phyloP scores from a whole-genome alignment of 2,113 vertebrate genomes.

The Cromileptes altivelis region DNA sequence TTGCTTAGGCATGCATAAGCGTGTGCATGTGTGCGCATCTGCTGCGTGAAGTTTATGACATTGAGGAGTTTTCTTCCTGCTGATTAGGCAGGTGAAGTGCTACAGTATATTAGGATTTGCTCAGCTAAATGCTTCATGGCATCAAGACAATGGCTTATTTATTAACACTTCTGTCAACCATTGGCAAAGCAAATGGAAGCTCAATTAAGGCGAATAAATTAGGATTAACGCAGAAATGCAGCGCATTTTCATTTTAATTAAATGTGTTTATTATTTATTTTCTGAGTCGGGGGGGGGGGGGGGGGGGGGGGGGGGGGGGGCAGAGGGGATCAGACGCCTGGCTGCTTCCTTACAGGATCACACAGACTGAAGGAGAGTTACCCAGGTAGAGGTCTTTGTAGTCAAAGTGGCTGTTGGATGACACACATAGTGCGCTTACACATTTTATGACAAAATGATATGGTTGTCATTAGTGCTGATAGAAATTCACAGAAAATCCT shows the following conservation, averaged over 20 bases:
- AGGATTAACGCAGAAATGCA: slow-evolving; percentile 83
- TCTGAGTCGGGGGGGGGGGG: slow-evolving; percentile 26
- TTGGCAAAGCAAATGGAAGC: slow-evolving; percentile 78
- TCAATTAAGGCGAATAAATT: slow-evolving; percentile 85
- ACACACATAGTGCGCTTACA: slow-evolving; percentile 26
- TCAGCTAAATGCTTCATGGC: slow-evolving; percentile 79
- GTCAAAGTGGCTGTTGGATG: slow-evolving; percentile 13
- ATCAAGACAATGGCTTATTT: slow-evolving; percentile 81
- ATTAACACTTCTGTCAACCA: slow-evolving; percentile 78
- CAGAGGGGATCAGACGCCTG: slow-evolving; percentile 42
- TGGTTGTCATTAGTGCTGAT: slow-evolving; percentile 62
- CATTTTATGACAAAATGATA: slow-evolving; percentile 54
- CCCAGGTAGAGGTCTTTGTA: slow-evolving; percentile 26
- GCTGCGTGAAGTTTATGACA: slow-evolving; percentile 56
- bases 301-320: not conserved
- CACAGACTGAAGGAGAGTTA: slow-evolving; percentile 27
- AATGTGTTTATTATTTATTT: slow-evolving; percentile 87
- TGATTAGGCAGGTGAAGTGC: slow-evolving; percentile 78
- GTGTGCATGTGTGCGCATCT: slow-evolving; percentile 11
- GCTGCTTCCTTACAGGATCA: slow-evolving; percentile 52
- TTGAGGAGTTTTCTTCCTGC: slow-evolving; percentile 66
- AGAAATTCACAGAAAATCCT: slow-evolving; percentile 61
- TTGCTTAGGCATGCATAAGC: not conserved
- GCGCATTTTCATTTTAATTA: slow-evolving; percentile 84
- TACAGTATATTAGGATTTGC: slow-evolving; percentile 74